Base-by-base conservation (phyloP, 2,113 vertebrate species). In the Macrotus californicus region DNA sequence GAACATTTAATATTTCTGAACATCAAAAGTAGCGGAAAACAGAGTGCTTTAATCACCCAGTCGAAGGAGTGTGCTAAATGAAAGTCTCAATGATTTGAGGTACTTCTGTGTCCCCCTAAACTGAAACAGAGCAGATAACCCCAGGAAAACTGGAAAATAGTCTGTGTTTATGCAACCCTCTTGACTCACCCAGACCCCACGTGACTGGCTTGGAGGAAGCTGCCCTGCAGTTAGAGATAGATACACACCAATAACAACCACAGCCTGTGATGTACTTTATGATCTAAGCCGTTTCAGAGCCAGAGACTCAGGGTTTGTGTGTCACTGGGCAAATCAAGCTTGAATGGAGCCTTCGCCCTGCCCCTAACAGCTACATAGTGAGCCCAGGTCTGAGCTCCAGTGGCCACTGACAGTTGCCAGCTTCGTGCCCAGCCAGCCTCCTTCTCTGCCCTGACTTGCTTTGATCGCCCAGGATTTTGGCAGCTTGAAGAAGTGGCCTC, bases 51-150 rank as follows among this genome's bases (percentile, higher is more conserved):
- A 59, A 54, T 88, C 81, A 89, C n/a, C 18, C 82, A 85, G 16
- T 64, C 22, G 87, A 91, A 79, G 72, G 59, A 94, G 18, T 95
- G 66, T 92, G 85, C 72, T 96, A 29, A 92, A 82, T 94, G 75
- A 61, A 83, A 77, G 79, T 80, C 54, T 43, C 52, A 22, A 11
- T 21, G 52, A 95, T 84, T 70, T 64, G 52, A 76, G 46, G 41
- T 67, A 24, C 46, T 89, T 54, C 41, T 80, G 5, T 87, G 76
- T 77, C 59, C 67, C 24, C 67, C 50, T 89, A 64, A 87, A 90
- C 22, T 50, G 83, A 94, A 46, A 87, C 41, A 95, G 70, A 90
- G 36, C 21, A 79, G 77, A 52, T 87, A 90, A 92, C 96, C 91
- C 61, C 50, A 43, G 88, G 70, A 61, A 82, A 72, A 76, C 72